Evolutionary conservation across 2,113 vertebrate genomes (phyloP).

Genomic region (Athene noctua): DNA sequence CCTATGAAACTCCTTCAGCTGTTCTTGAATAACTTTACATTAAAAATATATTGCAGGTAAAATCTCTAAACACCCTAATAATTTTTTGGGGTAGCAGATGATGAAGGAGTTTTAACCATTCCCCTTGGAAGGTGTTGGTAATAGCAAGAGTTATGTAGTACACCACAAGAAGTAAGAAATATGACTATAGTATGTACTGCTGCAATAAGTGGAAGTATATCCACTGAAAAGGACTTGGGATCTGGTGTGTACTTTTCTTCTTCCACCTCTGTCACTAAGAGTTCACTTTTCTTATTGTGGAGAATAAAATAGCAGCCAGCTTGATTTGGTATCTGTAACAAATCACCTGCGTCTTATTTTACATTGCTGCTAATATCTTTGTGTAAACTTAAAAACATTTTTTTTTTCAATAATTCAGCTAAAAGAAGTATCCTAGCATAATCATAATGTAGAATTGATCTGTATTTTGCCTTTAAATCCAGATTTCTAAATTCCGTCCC

Average conservation of each 20-base stretch:
- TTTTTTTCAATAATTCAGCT: neutral
- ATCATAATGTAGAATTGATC: neutral
- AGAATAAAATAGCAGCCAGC: neutral
- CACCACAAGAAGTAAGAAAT: neutral
- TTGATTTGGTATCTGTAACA: neutral
- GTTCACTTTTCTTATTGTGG: rapidly evolving
- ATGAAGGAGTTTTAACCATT: neutral
- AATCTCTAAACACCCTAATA: neutral
- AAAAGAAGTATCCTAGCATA: neutral
- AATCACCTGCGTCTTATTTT: neutral
- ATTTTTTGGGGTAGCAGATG: neutral
- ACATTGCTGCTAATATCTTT: neutral
- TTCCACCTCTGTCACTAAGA: neutral
- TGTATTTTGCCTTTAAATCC: neutral
- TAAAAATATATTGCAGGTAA: neutral
- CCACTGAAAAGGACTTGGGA: neutral
- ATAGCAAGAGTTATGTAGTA: neutral
- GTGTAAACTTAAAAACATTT: neutral
- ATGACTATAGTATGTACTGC: neutral
- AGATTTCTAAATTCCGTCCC: neutral
- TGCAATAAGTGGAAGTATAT: neutral
- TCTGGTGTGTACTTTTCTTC: neutral
- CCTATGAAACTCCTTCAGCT: neutral
- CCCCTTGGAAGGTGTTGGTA: neutral
- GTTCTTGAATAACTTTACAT: neutral